A percentile compares a stretch with the other conserved stretches of the same genome.
These are phyloP conservation scores for Phoeniculus purpureus DNA, from an alignment of 2,797 vertebrate species.

Conservation along the genomic window DNA sequence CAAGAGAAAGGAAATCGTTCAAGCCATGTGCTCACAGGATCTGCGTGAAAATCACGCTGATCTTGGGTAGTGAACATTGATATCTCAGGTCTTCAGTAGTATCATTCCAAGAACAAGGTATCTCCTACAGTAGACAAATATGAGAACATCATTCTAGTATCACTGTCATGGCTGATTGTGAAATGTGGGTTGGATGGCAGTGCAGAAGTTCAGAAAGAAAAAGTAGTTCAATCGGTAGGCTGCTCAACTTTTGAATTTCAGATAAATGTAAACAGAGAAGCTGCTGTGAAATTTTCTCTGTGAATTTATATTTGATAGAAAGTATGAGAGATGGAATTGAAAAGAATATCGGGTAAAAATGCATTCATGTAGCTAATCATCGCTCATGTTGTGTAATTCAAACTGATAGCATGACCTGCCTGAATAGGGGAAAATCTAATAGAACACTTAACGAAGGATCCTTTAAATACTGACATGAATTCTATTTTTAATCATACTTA, in stretches of 20 bases:
- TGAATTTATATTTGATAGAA: not conserved
- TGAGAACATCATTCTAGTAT: not conserved
- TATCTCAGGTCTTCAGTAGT: not conserved
- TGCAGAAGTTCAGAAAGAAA: not conserved
- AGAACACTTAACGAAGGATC: not conserved
- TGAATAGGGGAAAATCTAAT: not conserved
- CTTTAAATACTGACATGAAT: not conserved
- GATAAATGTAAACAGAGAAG: not conserved
- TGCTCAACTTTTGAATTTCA: not conserved
- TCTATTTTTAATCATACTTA: not conserved
- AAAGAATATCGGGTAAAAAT: not conserved
- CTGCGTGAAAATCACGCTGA: not conserved
- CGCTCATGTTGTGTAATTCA: slow-evolving; percentile 24
- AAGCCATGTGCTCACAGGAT: not conserved
- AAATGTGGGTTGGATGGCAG: not conserved
- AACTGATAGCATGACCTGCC: not conserved
- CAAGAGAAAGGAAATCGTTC: not conserved
- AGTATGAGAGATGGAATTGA: not conserved
- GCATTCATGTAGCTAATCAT: not conserved
- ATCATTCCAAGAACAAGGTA: not conserved
- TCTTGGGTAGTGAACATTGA: not conserved
- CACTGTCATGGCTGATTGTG: not conserved
- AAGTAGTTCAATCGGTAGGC: not conserved
- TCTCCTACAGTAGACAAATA: not conserved
- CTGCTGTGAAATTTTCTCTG: not conserved